A percentile compares a stretch with the other conserved stretches of the same genome.
These are phyloP conservation scores for Shinisaurus crocodilurus DNA, from an alignment of 2,113 vertebrate genomes.

Conservation along the genomic window DNA sequence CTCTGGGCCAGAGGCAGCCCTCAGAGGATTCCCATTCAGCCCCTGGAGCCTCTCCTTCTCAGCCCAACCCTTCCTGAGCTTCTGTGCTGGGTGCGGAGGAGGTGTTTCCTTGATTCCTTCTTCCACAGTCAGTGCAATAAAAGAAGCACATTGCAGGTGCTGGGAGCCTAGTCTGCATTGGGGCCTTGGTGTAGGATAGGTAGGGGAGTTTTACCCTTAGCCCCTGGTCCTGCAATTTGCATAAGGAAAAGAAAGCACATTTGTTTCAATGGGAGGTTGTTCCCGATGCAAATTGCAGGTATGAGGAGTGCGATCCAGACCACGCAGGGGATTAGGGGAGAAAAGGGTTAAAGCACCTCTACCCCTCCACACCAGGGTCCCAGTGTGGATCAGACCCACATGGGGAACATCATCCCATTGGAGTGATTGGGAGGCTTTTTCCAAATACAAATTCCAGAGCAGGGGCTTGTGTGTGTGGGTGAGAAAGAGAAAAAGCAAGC, in stretches of 20 bases:
- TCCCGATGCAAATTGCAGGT: background rate
- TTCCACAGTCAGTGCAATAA: background rate
- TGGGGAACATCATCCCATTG: background rate
- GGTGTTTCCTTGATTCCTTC: background rate
- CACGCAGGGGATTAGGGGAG: background rate
- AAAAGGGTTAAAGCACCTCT: background rate
- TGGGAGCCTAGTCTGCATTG: background rate
- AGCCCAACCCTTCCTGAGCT: no score
- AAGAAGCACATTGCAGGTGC: background rate
- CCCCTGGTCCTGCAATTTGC: background rate
- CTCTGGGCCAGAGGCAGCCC: background rate
- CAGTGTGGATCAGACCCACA: background rate
- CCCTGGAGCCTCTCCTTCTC: background rate
- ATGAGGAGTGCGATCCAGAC: background rate
- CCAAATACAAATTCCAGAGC: background rate
- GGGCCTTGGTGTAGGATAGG: background rate
- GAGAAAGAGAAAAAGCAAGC: background rate
- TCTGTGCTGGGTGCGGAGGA: background rate
- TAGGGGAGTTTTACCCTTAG: background rate
- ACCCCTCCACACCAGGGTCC: background rate
- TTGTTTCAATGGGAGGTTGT: background rate
- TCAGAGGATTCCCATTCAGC: background rate
- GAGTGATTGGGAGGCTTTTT: background rate
- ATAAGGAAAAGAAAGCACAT: background rate
- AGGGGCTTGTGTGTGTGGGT: background rate